These are phyloP conservation scores for Anguilla megastoma DNA, from an alignment of 2,797 vertebrate genomes.

Conservation along the genomic window DNA sequence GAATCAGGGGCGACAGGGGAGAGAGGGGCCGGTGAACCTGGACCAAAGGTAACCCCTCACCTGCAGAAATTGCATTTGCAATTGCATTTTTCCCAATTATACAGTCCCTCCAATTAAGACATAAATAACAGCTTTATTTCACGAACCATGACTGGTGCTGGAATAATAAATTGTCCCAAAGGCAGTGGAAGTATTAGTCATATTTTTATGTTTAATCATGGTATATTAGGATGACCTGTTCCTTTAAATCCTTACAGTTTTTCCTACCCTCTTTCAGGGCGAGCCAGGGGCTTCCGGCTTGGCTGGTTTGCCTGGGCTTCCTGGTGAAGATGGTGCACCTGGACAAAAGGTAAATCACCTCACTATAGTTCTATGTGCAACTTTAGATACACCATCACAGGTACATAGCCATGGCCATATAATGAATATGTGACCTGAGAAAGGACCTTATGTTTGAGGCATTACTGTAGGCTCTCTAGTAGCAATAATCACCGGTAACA, in stretches of 20 bases:
- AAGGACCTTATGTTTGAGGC: no score
- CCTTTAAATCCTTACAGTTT: not conserved
- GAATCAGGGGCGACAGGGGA: slow-evolving; percentile 80
- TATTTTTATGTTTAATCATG: not conserved
- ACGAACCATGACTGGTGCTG: not conserved
- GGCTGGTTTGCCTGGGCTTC: slow-evolving; percentile 84
- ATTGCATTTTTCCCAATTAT: not conserved
- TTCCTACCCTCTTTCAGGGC: slow-evolving; percentile 67
- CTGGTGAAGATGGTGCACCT: slow-evolving; percentile 87
- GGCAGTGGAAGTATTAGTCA: not conserved
- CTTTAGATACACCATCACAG: not conserved
- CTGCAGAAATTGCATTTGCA: not conserved
- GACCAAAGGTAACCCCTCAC: slow-evolving; percentile 75
- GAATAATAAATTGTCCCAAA: not conserved
- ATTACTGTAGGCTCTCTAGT: not conserved
- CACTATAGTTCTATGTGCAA: no score
- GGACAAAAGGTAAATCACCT: slow-evolving; percentile 79
- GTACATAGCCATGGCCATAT: not conserved
- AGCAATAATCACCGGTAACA: not conserved
- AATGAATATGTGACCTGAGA: not conserved
- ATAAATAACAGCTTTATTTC: not conserved
- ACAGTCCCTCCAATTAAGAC: not conserved
- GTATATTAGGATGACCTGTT: not conserved
- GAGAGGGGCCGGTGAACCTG: slow-evolving; percentile 79
- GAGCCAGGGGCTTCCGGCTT: slow-evolving; percentile 81